These are phyloP conservation scores for Lasioglossum baleicum DNA, from an alignment of 1,140 invertebrate genomes.

Conservation along the genomic window DNA sequence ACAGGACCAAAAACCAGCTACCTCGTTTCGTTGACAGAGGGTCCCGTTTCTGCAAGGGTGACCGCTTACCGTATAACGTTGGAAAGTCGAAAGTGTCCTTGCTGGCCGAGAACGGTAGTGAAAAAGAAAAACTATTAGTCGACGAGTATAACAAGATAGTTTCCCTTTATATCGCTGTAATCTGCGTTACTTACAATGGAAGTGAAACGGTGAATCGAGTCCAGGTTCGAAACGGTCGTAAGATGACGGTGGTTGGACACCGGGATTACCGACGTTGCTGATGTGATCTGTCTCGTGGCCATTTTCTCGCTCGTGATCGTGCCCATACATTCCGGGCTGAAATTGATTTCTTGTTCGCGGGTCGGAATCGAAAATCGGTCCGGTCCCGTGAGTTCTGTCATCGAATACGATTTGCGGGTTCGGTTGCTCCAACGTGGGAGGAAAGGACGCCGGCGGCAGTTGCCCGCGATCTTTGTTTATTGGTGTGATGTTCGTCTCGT, in stretches of 20 bases:
- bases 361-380: not conserved
- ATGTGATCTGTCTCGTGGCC: not conserved
- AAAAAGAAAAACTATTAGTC: conserved; percentile 27
- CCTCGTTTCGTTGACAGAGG: conserved; percentile 84
- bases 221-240: not conserved
- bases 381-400: not conserved
- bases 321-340: not conserved
- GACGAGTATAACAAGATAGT: not conserved
- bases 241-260: conserved; percentile 13
- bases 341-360: not conserved
- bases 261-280: conserved; percentile 31
- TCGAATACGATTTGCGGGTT: not conserved
- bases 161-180: not conserved
- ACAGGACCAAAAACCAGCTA: conserved; percentile 89
- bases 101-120: conserved; percentile 32
- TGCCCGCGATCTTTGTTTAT: not conserved
- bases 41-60: conserved; percentile 87
- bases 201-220: not conserved
- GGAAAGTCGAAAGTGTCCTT: conserved; percentile 80
- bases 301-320: conserved; percentile 21
- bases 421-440: not conserved
- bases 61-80: conserved; percentile 88
- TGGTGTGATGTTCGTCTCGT: conserved; percentile 21
- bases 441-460: no score
- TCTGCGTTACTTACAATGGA: conserved; percentile 46